Evolutionary conservation across 2,888 invertebrate genomes (phyloP).

Genomic region (Acronicta aceris): DNA sequence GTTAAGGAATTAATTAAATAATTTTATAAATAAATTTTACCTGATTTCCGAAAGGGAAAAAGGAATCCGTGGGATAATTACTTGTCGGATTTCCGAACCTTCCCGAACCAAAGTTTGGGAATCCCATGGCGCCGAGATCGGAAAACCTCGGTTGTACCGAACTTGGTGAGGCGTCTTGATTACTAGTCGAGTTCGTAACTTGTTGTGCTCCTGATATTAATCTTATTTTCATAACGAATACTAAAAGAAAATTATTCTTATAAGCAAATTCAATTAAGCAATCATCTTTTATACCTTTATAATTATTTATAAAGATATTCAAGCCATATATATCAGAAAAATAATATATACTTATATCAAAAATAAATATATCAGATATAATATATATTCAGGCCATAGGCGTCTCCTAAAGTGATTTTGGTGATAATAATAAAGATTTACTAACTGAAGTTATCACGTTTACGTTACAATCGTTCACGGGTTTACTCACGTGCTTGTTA

Average conservation of each 20-base stretch:
- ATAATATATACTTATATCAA: too few relatives aligned
- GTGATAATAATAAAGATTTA: background rate
- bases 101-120: slow-evolving; percentile 58
- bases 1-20: slow-evolving; percentile 33
- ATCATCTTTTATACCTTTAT: background rate
- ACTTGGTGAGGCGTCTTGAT: slow-evolving; percentile 29
- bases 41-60: slow-evolving; percentile 59
- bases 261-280: background rate
- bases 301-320: too few relatives aligned
- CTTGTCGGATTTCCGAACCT: slow-evolving; percentile 57
- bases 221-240: slow-evolving; percentile 28
- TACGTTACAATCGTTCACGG: background rate
- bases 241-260: slow-evolving; percentile 27
- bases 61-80: slow-evolving; percentile 63
- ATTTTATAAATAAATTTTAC: slow-evolving; percentile 49
- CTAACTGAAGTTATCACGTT: background rate
- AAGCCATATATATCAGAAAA: too few relatives aligned
- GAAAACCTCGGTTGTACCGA: slow-evolving; percentile 55
- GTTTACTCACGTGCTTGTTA: background rate
- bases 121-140: slow-evolving; percentile 36
- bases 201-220: slow-evolving; percentile 33
- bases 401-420: background rate
- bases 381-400: background rate
- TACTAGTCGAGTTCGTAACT: slow-evolving; percentile 34
- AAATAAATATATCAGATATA: too few relatives aligned